Conservation (phyloP, 1,140 invertebrate species). For the Saccostrea cuccullata region DNA sequence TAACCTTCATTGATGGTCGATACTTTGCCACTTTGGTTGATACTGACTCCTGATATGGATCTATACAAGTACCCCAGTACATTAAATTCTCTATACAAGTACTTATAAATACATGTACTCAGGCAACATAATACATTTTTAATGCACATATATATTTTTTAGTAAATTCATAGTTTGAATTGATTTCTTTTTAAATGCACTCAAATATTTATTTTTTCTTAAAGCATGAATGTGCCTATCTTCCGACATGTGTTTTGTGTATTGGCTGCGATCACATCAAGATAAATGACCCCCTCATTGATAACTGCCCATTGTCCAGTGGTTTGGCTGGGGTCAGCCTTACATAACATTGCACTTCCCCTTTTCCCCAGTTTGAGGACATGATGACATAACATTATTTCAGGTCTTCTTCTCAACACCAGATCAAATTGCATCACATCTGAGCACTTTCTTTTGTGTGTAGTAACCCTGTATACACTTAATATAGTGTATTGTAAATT, state of each 20-base stretch:
- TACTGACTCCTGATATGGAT: too few relatives aligned
- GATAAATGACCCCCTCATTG: neutral
- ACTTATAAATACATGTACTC: too few relatives aligned
- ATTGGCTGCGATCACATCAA: neutral
- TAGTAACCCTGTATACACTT: neutral
- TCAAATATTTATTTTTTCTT: too few relatives aligned
- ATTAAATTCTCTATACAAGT: too few relatives aligned
- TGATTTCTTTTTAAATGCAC: too few relatives aligned
- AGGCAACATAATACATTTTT: too few relatives aligned
- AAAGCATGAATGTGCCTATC: neutral
- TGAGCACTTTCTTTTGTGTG: neutral
- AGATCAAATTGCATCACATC: conserved; percentile 21
- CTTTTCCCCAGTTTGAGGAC: neutral
- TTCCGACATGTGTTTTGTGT: neutral
- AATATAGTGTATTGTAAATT: neutral
- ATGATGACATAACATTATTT: conserved; percentile 12
- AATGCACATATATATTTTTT: too few relatives aligned
- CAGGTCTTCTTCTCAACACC: neutral
- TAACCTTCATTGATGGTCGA: too few relatives aligned
- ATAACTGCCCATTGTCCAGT: neutral
- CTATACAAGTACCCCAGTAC: too few relatives aligned
- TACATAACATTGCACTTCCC: conserved; percentile 24
- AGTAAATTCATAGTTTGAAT: too few relatives aligned
- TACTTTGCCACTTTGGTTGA: too few relatives aligned
- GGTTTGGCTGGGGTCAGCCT: neutral